Conservation (phyloP, 2,113 vertebrate genomes). For the Irena cyanogastra region DNA sequence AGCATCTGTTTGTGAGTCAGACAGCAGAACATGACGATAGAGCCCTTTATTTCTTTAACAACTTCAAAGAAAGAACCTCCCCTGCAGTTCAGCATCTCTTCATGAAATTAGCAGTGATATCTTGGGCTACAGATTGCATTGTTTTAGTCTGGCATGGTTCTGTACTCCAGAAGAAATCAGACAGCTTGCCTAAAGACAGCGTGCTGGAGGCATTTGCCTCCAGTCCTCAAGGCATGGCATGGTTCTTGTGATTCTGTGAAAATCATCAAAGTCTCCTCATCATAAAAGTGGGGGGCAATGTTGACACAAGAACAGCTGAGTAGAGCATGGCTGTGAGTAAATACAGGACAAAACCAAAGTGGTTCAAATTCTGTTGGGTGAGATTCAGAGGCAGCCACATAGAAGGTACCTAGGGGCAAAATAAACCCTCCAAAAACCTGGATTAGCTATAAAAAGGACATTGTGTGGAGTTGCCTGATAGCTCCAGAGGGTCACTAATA, state of each 20-base stretch:
- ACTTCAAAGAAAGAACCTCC: conserved; percentile 33
- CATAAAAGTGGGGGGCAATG: neutral
- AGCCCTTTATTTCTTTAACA: conserved; percentile 9
- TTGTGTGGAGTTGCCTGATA: neutral
- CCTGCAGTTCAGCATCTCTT: conserved; percentile 40
- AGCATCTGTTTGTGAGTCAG: conserved; percentile 51
- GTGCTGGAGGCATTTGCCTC: neutral
- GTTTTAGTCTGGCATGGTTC: neutral
- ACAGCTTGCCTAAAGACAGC: neutral
- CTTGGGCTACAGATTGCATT: neutral
- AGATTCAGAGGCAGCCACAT: neutral
- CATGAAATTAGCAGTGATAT: conserved; percentile 11
- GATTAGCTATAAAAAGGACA: neutral
- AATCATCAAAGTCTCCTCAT: neutral
- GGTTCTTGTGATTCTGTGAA: neutral
- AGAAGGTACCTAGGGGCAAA: neutral
- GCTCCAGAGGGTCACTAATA: neutral
- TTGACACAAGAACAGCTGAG: neutral
- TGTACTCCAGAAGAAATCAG: neutral
- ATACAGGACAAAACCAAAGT: neutral
- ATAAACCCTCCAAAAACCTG: neutral
- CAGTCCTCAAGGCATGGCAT: neutral
- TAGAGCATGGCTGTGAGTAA: neutral
- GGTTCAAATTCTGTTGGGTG: neutral
- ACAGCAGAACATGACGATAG: conserved; percentile 31